Evolutionary conservation across 2,113 vertebrate species (phyloP), one percentile per base, ranked within the genome.

Genomic region (Phyllostomus hastatus): DNA sequence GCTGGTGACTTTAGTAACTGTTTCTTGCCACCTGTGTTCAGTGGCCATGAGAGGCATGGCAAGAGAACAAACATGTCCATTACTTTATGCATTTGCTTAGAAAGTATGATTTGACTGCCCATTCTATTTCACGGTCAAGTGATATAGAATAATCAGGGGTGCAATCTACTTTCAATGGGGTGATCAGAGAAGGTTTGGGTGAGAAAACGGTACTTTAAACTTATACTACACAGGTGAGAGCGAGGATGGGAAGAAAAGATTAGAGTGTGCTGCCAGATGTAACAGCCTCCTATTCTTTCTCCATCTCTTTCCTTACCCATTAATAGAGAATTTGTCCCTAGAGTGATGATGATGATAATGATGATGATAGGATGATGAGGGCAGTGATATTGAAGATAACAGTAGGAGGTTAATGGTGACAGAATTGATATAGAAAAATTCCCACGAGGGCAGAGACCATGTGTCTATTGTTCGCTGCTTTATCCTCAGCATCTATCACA

Each of bases 401-500:
- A 76, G 0, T 76, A 86, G 48, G 33, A 54, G 31, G 24, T n/a
- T 5, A 8, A 61, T 48, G 5, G 16, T 35, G 24, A 67, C n/a
- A 95, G 33, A 75, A 64, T 3, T 83, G 73, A 67, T 66, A n/a
- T 0, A 73, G 50, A 78, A 43, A 69, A 76, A 85, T 97, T 88
- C 22, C 12, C 28, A 24, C 19, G 43, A 88, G 22, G 26, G 5
- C 48, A 86, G n/a, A 93, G 31, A 73, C 4, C 10, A 2, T 79
- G 35, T 78, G 7, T 85, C 67, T 91, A 1, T 85, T 48, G n/a
- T 86, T 70, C 33, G 17, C 14, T 48, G 26, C n/a, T 95, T 95
- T 80, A 93, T 94, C 48, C 64, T 50, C 69, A 96, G 61, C 41
- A 80, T 96, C 67, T 93, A 59, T 80, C 73, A 79, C 31, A 91